Evolutionary conservation across 2,797 vertebrate genomes (phyloP).

Genomic region (Gobionotothen gibberifrons): DNA sequence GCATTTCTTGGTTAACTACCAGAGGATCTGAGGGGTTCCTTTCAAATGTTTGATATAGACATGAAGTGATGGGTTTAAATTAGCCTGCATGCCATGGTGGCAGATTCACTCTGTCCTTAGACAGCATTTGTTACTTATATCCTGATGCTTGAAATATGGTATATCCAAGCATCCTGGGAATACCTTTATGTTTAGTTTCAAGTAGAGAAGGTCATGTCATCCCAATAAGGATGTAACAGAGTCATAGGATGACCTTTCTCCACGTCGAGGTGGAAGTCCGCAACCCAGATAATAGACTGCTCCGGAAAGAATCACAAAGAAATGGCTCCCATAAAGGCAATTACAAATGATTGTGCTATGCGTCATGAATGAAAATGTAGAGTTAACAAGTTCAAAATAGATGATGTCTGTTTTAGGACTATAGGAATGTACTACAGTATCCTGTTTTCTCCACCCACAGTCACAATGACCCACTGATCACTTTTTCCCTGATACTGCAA

Average conservation of each 20-base stretch:
- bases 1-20: slow-evolving; percentile 60
- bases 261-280: slow-evolving; percentile 59
- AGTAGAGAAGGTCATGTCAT: slow-evolving; percentile 37
- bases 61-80: slow-evolving; percentile 44
- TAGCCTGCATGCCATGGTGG: slow-evolving; percentile 11
- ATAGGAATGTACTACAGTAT: slow-evolving; percentile 65
- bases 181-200: slow-evolving; percentile 2
- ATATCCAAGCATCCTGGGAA: background rate
- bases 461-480: slow-evolving; percentile 43
- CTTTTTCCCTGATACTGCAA: background rate
- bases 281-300: slow-evolving; percentile 60
- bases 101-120: slow-evolving; percentile 14
- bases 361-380: slow-evolving; percentile 46
- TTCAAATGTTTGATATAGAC: slow-evolving; percentile 57
- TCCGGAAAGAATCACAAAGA: slow-evolving; percentile 61
- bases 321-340: slow-evolving; percentile 51
- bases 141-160: too few species aligned
- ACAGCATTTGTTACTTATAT: slow-evolving; percentile 8
- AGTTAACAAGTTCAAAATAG: slow-evolving; percentile 66
- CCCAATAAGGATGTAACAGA: slow-evolving; percentile 43
- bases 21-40: slow-evolving; percentile 52
- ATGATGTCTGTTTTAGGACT: slow-evolving; percentile 66
- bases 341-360: slow-evolving; percentile 53
- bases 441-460: slow-evolving; percentile 70
- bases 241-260: slow-evolving; percentile 56